phyloP scores from a whole-genome alignment of 1,140 invertebrate species.

The Thrips palmi region DNA sequence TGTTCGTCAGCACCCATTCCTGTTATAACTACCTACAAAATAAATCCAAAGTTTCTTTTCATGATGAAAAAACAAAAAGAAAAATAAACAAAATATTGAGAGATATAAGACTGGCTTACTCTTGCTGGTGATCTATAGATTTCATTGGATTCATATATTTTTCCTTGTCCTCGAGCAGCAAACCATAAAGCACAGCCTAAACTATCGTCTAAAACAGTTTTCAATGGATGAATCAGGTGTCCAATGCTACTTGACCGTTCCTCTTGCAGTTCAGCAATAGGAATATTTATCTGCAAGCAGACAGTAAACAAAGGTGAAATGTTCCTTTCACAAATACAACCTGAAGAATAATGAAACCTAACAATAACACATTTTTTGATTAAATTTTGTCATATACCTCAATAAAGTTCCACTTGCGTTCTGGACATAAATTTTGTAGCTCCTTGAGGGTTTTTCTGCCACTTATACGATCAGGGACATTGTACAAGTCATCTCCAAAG shows the following conservation, averaged over 20 bases:
- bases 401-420: slow-evolving; percentile 51
- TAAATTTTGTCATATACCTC: slow-evolving; percentile 25
- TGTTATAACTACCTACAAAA: slow-evolving; percentile 52
- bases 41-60: slow-evolving; percentile 2
- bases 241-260: slow-evolving; percentile 35
- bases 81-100: slow-evolving; percentile 9
- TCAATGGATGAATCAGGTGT: slow-evolving; percentile 62
- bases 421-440: slow-evolving; percentile 44
- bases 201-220: slow-evolving; percentile 89
- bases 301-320: no score
- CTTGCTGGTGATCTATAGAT: slow-evolving; percentile 41
- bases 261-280: slow-evolving; percentile 39
- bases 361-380: no score
- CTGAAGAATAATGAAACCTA: slow-evolving; percentile 4
- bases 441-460: slow-evolving; percentile 54
- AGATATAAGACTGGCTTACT: slow-evolving; percentile 25
- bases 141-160: slow-evolving; percentile 19
- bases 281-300: slow-evolving; percentile 58
- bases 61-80: slow-evolving; percentile 7
- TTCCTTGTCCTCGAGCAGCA: slow-evolving; percentile 56
- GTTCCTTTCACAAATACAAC: no score
- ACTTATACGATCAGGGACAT: slow-evolving; percentile 67
- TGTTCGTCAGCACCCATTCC: slow-evolving; percentile 96
- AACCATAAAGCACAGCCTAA: slow-evolving; percentile 91
- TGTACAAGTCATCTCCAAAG: slow-evolving; percentile 24